Percentiles rank a stretch among this genome's conserved stretches.
These are phyloP conservation scores for Manis pentadactyla DNA, from an alignment of 2,797 vertebrate species.

Conservation along the genomic window DNA sequence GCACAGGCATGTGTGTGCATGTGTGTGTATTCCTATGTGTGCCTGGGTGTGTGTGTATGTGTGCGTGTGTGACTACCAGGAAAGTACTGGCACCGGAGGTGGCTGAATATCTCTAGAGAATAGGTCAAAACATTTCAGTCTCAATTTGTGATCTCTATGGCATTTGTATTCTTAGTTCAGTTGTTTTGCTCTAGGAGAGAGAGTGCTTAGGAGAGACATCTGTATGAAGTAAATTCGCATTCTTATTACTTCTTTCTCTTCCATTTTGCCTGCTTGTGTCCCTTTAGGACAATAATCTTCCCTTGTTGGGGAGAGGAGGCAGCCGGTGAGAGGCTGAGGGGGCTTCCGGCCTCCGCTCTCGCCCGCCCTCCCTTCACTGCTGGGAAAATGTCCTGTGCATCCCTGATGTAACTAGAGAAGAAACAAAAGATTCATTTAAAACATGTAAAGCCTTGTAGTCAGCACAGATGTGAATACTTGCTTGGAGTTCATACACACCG, in stretches of 20 bases:
- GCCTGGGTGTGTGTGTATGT: background rate
- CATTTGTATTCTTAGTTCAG: conserved; percentile 2
- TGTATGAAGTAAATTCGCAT: background rate
- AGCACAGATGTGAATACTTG: background rate
- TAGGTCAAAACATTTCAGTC: background rate
- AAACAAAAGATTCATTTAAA: background rate
- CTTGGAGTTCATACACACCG: background rate
- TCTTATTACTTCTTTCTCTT: background rate
- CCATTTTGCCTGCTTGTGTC: background rate
- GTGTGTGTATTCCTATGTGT: background rate
- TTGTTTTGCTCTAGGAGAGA: background rate
- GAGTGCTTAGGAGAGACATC: background rate
- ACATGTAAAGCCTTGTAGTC: background rate
- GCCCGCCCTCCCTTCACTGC: too few relatives aligned
- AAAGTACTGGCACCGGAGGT: background rate
- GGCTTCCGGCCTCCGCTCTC: too few relatives aligned
- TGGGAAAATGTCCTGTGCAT: too few relatives aligned
- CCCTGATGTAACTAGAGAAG: background rate
- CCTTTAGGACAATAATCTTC: background rate
- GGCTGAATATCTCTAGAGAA: background rate
- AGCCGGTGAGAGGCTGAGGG: too few relatives aligned
- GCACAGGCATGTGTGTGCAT: too few relatives aligned
- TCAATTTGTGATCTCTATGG: background rate
- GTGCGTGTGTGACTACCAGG: background rate
- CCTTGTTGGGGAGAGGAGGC: background rate